Base-by-base conservation (phyloP, 2,797 vertebrate genomes). In the Notamacropus eugenii region DNA sequence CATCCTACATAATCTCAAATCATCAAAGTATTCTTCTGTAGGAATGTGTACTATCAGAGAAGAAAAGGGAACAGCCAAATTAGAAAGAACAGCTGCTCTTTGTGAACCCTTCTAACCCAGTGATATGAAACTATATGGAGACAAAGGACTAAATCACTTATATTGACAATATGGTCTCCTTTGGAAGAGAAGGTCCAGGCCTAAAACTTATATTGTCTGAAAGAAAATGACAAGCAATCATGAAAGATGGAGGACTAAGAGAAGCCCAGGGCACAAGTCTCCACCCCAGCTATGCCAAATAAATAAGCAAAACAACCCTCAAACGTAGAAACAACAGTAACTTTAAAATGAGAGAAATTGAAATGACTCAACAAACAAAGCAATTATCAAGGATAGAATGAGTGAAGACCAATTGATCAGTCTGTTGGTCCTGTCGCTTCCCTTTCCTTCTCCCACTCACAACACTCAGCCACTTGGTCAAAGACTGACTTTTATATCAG, bases 31-130 rank as follows among this genome's bases (percentile, higher is more conserved):
- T 52, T 55, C 52, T 55, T 54, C 10, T 55, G 13, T 90, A 62
- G 34, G 92, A 92, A 93, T 57, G 92, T 16, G 19, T 93, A 50
- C 22, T 93, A 54, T 92, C 94, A 91, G 90, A 55, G 31, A 95
- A 62, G 50, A 95, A 92, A 11, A 90, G 0, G 3, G 40, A 34
- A 57, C 29, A 94, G 55, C 91, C 56, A 97, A 93, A 97, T 87
- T 90, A 93, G 91, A 93, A 62, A 93, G 95, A 97, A 92, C 92
- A 98, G 90, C 92, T 97, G 95, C 34, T 98, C 91, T 97, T 96
- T 96, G 93, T 97, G 91, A 95, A 96, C 95, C 93, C 56, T 50
- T 87, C 96, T 97, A 95, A 93, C 55, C 82, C 6, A 11, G 31
- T 46, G 74, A 34, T 96, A 56, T 95, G 96, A 97, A 95, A 31